phyloP scores from a whole-genome alignment of 1,140 invertebrate genomes.

The Rhagoletis zephyria region DNA sequence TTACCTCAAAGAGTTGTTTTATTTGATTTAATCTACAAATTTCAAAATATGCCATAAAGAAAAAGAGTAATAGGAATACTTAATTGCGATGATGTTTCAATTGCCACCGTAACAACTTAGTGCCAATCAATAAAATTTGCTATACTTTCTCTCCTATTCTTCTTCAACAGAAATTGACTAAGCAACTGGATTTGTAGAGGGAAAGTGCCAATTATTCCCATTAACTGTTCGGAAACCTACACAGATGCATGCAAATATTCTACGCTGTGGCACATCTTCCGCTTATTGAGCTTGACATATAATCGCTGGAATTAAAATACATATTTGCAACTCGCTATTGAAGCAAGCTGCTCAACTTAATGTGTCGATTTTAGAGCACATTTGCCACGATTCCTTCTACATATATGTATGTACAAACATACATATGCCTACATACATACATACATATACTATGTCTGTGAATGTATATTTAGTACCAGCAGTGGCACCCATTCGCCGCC shows the following conservation, averaged over 20 bases:
- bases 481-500: neutral
- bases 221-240: neutral
- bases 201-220: neutral
- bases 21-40: too few relatives aligned
- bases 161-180: neutral
- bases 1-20: too few relatives aligned
- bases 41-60: too few relatives aligned
- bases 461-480: neutral
- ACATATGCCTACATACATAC: too few relatives aligned
- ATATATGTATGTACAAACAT: too few relatives aligned
- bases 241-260: neutral
- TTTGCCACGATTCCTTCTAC: neutral
- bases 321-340: conserved; percentile 2
- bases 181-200: neutral
- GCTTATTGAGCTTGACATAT: conserved; percentile 45
- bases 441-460: neutral
- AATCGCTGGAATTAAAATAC: neutral
- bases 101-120: too few relatives aligned
- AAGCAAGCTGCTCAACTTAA: neutral
- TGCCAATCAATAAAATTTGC: neutral
- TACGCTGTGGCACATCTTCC: neutral
- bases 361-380: neutral
- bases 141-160: neutral
- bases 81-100: too few relatives aligned
- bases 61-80: too few relatives aligned